Conservation (phyloP, 2,113 vertebrate genomes). For the Prietella phreatophila region DNA sequence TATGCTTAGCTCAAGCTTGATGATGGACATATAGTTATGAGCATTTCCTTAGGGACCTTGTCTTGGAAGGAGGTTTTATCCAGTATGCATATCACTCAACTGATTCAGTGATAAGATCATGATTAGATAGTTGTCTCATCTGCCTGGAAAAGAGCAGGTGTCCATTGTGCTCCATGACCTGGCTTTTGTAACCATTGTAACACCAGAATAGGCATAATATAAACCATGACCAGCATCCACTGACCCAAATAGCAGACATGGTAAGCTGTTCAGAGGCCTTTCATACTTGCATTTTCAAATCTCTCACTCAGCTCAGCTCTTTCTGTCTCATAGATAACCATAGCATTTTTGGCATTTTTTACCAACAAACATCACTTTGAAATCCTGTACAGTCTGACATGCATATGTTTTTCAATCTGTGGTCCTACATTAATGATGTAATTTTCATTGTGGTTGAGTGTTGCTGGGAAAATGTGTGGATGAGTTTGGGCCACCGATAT, state of each 20-base stretch:
- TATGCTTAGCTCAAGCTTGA: neutral
- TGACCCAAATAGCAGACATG: constrained; percentile 21
- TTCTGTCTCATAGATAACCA: neutral
- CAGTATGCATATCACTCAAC: constrained; percentile 43
- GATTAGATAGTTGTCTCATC: constrained; percentile 29
- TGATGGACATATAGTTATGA: neutral
- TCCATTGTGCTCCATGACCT: constrained; percentile 47
- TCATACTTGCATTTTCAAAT: neutral
- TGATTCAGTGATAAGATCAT: constrained; percentile 62
- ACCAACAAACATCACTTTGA: no score
- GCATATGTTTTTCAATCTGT: neutral
- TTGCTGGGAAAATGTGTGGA: neutral
- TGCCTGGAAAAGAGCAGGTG: constrained; percentile 71
- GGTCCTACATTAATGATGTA: neutral
- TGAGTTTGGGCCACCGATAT: neutral
- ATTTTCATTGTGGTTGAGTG: neutral
- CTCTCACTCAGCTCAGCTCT: neutral
- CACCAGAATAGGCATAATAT: constrained; percentile 49
- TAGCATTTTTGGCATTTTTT: neutral
- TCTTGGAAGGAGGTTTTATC: constrained; percentile 40
- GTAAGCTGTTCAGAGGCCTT: neutral
- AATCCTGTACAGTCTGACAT: neutral
- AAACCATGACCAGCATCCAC: constrained; percentile 23
- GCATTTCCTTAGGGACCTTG: neutral
- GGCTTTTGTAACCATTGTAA: constrained; percentile 53